Evolutionary conservation across 1,140 invertebrate genomes (phyloP).

Genomic region (Samia ricini): DNA sequence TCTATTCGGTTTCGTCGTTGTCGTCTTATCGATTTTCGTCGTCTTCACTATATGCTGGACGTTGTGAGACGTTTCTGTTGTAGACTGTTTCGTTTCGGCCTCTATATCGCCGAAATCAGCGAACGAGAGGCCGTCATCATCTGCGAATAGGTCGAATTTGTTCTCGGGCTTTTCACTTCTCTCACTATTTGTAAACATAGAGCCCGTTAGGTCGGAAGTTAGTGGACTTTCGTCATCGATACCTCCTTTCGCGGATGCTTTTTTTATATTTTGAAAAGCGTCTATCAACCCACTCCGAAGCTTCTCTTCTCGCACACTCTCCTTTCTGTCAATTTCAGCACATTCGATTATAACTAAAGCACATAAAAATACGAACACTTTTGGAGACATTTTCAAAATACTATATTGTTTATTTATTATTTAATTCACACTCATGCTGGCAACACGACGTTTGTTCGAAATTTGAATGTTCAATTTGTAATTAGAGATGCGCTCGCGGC

Average conservation of each 20-base stretch:
- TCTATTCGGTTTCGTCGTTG: slow-evolving; percentile 42
- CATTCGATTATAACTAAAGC: slow-evolving; percentile 39
- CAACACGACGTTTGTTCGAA: slow-evolving; percentile 14
- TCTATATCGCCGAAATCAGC: slow-evolving; percentile 49
- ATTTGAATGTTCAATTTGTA: neutral
- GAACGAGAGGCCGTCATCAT: slow-evolving; percentile 64
- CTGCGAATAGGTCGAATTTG: slow-evolving; percentile 59
- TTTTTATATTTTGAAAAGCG: slow-evolving; percentile 71
- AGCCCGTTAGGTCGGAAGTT: slow-evolving; percentile 53
- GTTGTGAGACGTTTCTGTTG: slow-evolving; percentile 63
- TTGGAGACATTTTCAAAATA: slow-evolving; percentile 46
- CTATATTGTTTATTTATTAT: slow-evolving; percentile 22
- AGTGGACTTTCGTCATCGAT: slow-evolving; percentile 46
- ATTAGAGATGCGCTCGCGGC: slow-evolving; percentile 56
- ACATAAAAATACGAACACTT: slow-evolving; percentile 56
- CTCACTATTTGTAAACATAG: slow-evolving; percentile 35
- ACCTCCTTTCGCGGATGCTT: slow-evolving; percentile 58
- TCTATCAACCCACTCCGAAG: slow-evolving; percentile 65
- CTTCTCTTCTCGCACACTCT: slow-evolving; percentile 60
- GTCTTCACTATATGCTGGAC: slow-evolving; percentile 66
- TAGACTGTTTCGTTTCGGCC: slow-evolving; percentile 37
- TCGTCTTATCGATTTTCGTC: slow-evolving; percentile 49
- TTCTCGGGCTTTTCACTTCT: slow-evolving; percentile 41
- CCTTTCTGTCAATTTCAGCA: slow-evolving; percentile 42
- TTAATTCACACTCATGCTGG: slow-evolving; percentile 44